phyloP scores from a whole-genome alignment of 2,888 invertebrate species.

The Synanthedon formicaeformis region DNA sequence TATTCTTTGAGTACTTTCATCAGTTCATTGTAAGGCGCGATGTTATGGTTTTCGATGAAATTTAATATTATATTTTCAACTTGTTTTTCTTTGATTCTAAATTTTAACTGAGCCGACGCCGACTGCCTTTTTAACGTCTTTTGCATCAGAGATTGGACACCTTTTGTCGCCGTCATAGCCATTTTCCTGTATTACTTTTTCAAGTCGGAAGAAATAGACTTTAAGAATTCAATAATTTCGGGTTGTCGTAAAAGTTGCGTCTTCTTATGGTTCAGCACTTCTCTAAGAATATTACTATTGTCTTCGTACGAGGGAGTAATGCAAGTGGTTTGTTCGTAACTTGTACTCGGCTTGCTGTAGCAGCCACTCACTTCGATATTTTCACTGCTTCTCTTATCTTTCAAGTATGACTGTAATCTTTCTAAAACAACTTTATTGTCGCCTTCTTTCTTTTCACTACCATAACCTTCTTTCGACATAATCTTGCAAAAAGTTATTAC shows the following conservation, averaged over 20 bases:
- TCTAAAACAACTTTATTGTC: conserved; percentile 64
- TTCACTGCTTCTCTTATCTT: conserved; percentile 54
- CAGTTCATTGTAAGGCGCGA: conserved; percentile 55
- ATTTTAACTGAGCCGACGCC: conserved; percentile 42
- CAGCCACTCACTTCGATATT: conserved; percentile 28
- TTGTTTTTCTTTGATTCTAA: conserved; percentile 53
- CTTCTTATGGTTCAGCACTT: conserved; percentile 60
- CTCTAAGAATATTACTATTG: conserved; percentile 50
- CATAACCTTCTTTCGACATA: conserved; percentile 68
- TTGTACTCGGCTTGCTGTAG: conserved; percentile 52
- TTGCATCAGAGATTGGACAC: conserved; percentile 53
- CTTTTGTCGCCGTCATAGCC: conserved; percentile 50
- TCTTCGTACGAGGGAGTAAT: conserved; percentile 35
- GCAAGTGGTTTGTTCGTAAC: conserved; percentile 38
- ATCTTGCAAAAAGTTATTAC: conserved; percentile 10
- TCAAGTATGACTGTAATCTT: conserved; percentile 56
- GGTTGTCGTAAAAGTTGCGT: conserved; percentile 58
- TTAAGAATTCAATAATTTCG: conserved; percentile 53
- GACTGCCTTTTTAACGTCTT: conserved; percentile 53
- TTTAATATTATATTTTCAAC: conserved; percentile 52
- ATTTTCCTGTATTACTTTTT: conserved; percentile 41
- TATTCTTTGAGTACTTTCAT: conserved; percentile 54
- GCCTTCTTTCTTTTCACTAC: conserved; percentile 57
- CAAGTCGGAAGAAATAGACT: conserved; percentile 47
- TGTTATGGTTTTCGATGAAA: conserved; percentile 40